Conservation (phyloP, 1,140 invertebrate species). For the Cylas formicarius region DNA sequence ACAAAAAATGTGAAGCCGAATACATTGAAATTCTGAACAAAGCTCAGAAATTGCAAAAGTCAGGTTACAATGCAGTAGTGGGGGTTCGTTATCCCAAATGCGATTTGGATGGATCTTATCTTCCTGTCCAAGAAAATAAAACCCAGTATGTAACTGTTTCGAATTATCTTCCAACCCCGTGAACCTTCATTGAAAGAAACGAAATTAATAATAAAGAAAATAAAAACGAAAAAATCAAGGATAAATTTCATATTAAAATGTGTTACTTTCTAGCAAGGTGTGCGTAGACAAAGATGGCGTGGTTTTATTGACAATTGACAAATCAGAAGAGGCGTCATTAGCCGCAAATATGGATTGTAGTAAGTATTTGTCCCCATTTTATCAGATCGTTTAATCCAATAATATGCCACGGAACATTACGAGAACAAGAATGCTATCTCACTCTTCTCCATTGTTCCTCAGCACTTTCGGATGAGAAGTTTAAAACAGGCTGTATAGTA, state of each 20-base stretch:
- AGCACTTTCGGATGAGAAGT: too few relatives aligned
- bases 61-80: constrained; percentile 31
- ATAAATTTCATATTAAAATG: neutral
- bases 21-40: constrained; percentile 37
- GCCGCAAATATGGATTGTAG: constrained; percentile 50
- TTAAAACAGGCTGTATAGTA: too few relatives aligned
- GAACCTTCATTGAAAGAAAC: too few relatives aligned
- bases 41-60: constrained; percentile 38
- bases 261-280: constrained; percentile 43
- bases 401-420: too few relatives aligned
- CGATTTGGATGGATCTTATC: constrained; percentile 49
- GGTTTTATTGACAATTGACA: constrained; percentile 37
- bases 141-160: constrained; percentile 25
- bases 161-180: too few relatives aligned
- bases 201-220: too few relatives aligned
- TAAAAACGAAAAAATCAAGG: too few relatives aligned
- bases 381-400: too few relatives aligned
- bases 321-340: constrained; percentile 26
- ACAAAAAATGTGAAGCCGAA: constrained; percentile 44
- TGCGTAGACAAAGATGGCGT: constrained; percentile 47
- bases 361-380: constrained; percentile 42
- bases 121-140: constrained; percentile 32
- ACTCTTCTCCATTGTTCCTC: too few relatives aligned
- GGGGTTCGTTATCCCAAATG: constrained; percentile 43
- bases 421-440: too few relatives aligned